These are phyloP conservation scores for Sphaerophoria rueppellii DNA, from an alignment of 2,888 invertebrate genomes.

Conservation along the genomic window DNA sequence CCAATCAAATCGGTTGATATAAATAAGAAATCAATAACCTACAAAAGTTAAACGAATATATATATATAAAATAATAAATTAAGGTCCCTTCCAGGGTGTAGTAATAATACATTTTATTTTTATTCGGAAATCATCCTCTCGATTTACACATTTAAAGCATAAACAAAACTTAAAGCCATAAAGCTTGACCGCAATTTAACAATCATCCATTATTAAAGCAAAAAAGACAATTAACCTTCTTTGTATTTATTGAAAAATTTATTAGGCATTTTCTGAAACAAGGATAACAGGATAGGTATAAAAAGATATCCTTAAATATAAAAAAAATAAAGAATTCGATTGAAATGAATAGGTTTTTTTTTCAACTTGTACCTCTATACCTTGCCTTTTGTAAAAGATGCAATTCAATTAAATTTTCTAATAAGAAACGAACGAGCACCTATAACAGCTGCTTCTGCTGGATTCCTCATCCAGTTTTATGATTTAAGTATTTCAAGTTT, in stretches of 20 bases:
- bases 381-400: neutral
- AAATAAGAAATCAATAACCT: no score
- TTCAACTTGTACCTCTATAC: neutral
- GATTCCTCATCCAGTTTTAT: no score
- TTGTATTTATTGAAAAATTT: slow-evolving; percentile 1
- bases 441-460: slow-evolving; percentile 29
- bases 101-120: no score
- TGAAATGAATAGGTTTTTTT: neutral
- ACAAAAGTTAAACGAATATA: no score
- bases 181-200: slow-evolving; percentile 27
- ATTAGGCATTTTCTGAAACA: no score
- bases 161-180: slow-evolving; percentile 12
- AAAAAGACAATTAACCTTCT: no score
- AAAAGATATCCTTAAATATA: neutral
- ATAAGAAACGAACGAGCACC: slow-evolving; percentile 18
- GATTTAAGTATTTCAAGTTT: slow-evolving; percentile 34
- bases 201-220: slow-evolving; percentile 22
- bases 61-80: no score
- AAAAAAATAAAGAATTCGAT: neutral
- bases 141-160: slow-evolving; percentile 12
- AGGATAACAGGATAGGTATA: no score
- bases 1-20: no score
- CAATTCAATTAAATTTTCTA: slow-evolving; percentile 43
- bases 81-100: no score
- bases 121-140: no score